Evolutionary conservation across 2,888 invertebrate species (phyloP), one percentile per base, ranked within the genome.

Genomic region (Eumacrocentrus americanus): DNA sequence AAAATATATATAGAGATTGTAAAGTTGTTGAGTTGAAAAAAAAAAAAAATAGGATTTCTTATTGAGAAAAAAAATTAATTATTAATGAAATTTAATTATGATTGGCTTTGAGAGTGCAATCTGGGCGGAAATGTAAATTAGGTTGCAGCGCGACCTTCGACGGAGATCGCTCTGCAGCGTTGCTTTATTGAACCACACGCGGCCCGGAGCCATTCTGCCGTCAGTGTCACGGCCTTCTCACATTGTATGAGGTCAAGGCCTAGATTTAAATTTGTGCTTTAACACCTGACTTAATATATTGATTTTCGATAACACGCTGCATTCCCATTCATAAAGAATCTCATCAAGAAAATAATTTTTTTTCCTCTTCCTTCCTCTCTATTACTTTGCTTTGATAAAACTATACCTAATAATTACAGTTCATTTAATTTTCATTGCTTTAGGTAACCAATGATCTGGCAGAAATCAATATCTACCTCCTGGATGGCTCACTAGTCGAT

Each of bases 401-500:
- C 4, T 38, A 12, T n/a, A n/a, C n/a, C n/a, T n/a, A n/a, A n/a
- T 40, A 23, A 40, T 9, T 29, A 1, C 23, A 25, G 9, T 5
- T 22, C 5, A 22, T 35, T 38, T 40, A 18, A 34, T 25, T 37
- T 18, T 40, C 11, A 29, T 57, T 35, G 18, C 44, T 63, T 6
- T 53, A 67, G 67, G 62, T 67, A 34, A 63, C 63, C 12, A 68
- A 71, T 58, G 69, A 74, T 23, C 66, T 68, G 2, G 65, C 66
- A 18, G 73, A 75, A 59, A 69, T 80, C 22, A 72, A 72, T 50
- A 67, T 80, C 54, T 80, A 72, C 54, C 68, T 80, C 14, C 52
- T 77, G 37, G 80, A 81, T 64, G 80, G 80, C 47, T 79, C 79
- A 7, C 68, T 77, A 62, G 72, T 81, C 47, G 90, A 89, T 70